Percentiles rank a stretch among this genome's conserved stretches.
Conservation (phyloP, 2,113 vertebrate genomes). For the Cynopterus brachyotis region DNA sequence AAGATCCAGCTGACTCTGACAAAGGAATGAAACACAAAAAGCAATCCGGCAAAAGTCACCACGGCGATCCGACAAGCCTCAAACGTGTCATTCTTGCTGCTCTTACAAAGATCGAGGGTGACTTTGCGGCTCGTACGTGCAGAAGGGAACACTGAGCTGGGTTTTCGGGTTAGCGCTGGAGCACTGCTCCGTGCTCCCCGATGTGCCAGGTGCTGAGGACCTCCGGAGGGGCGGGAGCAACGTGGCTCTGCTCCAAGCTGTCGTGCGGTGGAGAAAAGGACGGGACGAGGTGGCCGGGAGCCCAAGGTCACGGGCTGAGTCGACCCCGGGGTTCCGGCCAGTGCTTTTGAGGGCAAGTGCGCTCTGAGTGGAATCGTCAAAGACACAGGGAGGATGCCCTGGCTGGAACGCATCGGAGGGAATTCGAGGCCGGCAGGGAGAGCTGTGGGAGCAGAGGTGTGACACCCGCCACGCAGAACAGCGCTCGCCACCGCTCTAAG, state of each 20-base stretch:
- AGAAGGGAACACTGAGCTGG: background rate
- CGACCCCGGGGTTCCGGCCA: accelerated
- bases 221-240: background rate
- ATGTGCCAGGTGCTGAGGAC: background rate
- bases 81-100: background rate
- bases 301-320: background rate
- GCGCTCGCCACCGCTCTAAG: accelerated
- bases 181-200: accelerated
- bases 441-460: accelerated
- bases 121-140: accelerated
- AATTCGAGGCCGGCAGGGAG: background rate
- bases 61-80: background rate
- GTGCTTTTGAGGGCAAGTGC: background rate
- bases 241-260: accelerated
- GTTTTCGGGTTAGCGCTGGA: background rate
- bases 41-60: background rate
- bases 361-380: background rate
- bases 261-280: background rate
- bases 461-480: accelerated
- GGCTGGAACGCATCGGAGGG: background rate
- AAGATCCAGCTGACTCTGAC: constrained; percentile 43
- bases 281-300: background rate
- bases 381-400: background rate
- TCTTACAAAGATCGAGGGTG: accelerated
- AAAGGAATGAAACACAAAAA: background rate